A percentile compares a stretch with the other conserved stretches of the same genome.
Evolutionary conservation across 2,113 vertebrate species (phyloP).

Genomic region (Psettodes erumei): DNA sequence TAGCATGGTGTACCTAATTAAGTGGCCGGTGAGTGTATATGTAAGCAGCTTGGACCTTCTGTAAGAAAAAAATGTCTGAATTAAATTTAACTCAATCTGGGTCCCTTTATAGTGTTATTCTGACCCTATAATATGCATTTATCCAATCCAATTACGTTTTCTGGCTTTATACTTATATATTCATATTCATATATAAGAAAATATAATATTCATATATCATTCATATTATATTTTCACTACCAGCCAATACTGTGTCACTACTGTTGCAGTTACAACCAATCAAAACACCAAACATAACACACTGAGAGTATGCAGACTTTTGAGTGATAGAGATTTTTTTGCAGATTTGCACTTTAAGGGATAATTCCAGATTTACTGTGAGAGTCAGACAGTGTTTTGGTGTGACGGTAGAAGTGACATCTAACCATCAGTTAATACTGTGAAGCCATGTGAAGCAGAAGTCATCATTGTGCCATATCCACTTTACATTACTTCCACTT

Average conservation of each 20-base stretch:
- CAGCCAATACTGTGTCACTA: neutral
- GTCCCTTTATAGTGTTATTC: neutral
- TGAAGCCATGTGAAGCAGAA: neutral
- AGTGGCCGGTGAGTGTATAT: no score
- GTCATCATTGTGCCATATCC: neutral
- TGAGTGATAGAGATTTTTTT: conserved; percentile 33
- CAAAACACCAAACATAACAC: neutral
- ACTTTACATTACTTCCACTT: neutral
- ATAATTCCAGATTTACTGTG: conserved; percentile 23
- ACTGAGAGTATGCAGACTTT: neutral
- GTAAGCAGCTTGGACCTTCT: no score
- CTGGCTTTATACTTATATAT: neutral
- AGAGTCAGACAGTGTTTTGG: conserved; percentile 11
- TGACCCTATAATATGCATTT: neutral
- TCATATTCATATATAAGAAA: no score
- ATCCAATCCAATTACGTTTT: neutral
- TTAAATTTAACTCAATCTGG: neutral
- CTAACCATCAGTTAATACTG: neutral
- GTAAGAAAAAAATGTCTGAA: neutral
- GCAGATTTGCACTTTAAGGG: conserved; percentile 74
- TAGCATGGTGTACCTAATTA: no score
- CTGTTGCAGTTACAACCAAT: no score
- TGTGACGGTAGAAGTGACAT: conserved; percentile 19
- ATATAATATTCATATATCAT: no score
- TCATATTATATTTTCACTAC: no score